These are phyloP conservation scores for Cosmia trapezina DNA, from an alignment of 2,888 invertebrate species.

Conservation along the genomic window DNA sequence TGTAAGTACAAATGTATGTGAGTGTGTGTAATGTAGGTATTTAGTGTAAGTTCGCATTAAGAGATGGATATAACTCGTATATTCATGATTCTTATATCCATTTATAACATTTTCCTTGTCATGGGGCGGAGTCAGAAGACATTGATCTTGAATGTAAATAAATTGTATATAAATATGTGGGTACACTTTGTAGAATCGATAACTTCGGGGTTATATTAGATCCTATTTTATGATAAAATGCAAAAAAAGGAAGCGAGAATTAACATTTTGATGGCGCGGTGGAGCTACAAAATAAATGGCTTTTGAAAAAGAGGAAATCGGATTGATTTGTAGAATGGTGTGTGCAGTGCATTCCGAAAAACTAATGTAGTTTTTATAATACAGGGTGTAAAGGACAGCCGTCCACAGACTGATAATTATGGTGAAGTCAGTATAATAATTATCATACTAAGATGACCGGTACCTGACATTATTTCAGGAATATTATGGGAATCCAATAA, in stretches of 20 bases:
- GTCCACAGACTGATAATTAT: no score
- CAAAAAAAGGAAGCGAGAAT: neutral
- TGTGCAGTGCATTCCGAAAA: no score
- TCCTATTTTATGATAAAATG: neutral
- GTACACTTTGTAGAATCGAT: neutral
- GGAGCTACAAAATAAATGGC: neutral
- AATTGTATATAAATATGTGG: conserved; percentile 5
- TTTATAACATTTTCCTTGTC: conserved; percentile 23
- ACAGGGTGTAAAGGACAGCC: no score
- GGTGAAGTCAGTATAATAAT: no score
- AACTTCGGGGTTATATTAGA: neutral
- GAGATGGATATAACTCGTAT: neutral
- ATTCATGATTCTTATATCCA: conserved; percentile 1
- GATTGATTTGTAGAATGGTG: no score
- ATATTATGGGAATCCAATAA: no score
- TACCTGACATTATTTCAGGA: no score
- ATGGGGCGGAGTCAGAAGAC: conserved; percentile 19
- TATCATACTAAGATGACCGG: no score
- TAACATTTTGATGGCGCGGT: neutral
- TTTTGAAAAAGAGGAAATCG: conserved; percentile 1
- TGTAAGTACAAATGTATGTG: no score
- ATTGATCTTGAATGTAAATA: conserved; percentile 14
- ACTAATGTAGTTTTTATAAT: no score
- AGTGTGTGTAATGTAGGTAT: no score
- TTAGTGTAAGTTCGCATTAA: no score